Evolutionary conservation across 2,888 invertebrate species (phyloP), one percentile per base, ranked within the genome.

Genomic region (Pollenia angustigena): DNA sequence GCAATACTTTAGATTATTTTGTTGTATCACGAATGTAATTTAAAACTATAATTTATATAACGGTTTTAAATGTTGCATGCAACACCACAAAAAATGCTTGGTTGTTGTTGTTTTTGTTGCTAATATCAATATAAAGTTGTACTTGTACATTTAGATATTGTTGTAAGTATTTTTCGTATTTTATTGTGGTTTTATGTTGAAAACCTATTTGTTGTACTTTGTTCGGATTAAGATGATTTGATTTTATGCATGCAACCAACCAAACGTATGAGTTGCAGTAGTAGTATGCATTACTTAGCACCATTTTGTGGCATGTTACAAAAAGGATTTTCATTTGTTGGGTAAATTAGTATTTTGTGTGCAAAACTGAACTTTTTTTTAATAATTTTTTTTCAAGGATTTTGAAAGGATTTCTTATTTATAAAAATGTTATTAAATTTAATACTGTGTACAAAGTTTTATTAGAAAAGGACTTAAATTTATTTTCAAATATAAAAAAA

Each of bases 11-110:
- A 52, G 60, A 74, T 72, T 83, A 81, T 76, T 83, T 72, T 58
- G 11, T 81, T 76, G 81, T 68, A 87, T 60, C 83, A 87, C 86
- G 83, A 83, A 83, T 81, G 83, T 81, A 81, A 87, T 87, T 83
- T 83, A 79, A 87, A 81, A 81, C 80, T 81, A 66, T 80, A 83
- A 72, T 76, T 87, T 79, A 50, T 83, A 75, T 42, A 81, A 72
- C 66, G 60, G 56, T 60, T 81, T 76, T 23, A 81, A 80, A 80
- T 75, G 82, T 81, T 80, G 86, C 83, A 87, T 87, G 86, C 86
- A 81, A 83, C 58, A 56, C 40, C 79, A 81, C 46, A 48, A 58
- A 68, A 56, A 50, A 60, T n/a, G 8, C 52, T 46, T n/a, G 8
- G 44, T 46, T 11, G 32, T 18, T 16, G 10, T 23, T 23, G 2